phyloP scores from a whole-genome alignment of 2,113 vertebrate genomes.

The Zosterops lateralis region DNA sequence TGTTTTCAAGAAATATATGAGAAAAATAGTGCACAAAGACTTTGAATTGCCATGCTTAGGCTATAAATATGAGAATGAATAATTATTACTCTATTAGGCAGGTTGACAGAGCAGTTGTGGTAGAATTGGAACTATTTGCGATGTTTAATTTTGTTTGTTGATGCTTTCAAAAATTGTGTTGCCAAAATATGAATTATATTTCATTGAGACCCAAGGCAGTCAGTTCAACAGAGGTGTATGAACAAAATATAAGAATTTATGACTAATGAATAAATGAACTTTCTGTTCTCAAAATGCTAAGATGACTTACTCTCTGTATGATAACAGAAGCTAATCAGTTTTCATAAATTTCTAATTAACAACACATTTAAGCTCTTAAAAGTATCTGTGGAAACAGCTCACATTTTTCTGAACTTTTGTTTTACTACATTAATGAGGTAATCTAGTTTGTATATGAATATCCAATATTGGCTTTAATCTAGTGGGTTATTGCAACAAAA shows the following conservation, averaged over 20 bases:
- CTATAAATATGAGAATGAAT: background rate
- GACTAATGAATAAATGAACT: background rate
- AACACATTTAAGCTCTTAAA: background rate
- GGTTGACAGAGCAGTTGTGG: background rate
- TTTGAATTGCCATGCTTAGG: background rate
- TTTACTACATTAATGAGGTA: background rate
- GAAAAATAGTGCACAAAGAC: background rate
- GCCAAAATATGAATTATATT: background rate
- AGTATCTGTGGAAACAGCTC: background rate
- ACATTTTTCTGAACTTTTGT: background rate
- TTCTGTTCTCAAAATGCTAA: background rate
- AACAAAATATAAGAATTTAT: background rate
- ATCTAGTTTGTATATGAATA: background rate
- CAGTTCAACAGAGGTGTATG: background rate
- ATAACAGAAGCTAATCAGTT: background rate
- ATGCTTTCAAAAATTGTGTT: background rate
- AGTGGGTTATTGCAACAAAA: background rate
- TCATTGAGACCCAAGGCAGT: background rate
- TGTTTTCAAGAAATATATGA: background rate
- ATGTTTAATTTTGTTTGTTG: background rate
- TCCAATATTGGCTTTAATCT: background rate
- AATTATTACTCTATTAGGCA: background rate
- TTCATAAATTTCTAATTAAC: background rate
- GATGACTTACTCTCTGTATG: background rate
- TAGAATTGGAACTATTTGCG: background rate